Evolutionary conservation across 2,797 vertebrate genomes (phyloP), one percentile per base, ranked within the genome.

Genomic region (Neomorphus geoffroyi): DNA sequence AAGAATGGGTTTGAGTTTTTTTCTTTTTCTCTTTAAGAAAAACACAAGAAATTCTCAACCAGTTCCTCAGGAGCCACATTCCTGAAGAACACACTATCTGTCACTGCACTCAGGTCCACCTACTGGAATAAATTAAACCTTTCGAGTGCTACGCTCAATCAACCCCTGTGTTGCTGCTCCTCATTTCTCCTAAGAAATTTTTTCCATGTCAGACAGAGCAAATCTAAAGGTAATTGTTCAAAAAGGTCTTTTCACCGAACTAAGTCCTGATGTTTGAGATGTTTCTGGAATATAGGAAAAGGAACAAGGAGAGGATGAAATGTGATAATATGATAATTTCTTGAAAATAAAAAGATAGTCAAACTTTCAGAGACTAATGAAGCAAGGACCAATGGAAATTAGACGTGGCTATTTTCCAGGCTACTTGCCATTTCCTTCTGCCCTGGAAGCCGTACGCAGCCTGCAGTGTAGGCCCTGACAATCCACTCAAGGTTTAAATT

Each of bases 281-380:
- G 16, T 19, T 13, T 56, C 51, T 82, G 33, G 14, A 60, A 70
- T 33, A 58, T 0, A 61, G 10, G n/a, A 61, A 74, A 39, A 65
- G 12, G 10, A 60, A 74, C 5, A 32, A 80, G 21, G 8, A 69
- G 32, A 70, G 32, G 6, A 57, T 10, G 22, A 62, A 70, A 43
- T n/a, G 11, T 39, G 45, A 32, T 23, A 62, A 35, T 1, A 3
- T 1, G 2, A 48, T 23, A 23, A 23, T 28, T 21, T 8, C 7
- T 5, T 11, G 60, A 24, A 16, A 39, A 53, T 54, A 6, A 1
- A 37, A 30, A 66, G 39, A 19, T 1, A 48, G n/a, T 39, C 13
- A 79, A 48, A 48, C 2, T 46, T 89, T 71, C n/a, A 72, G 61
- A 83, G 18, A 3, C 22, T 67, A 56, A 62, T 17, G 12, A 78